Evolutionary conservation across 2,113 vertebrate genomes (phyloP).

Genomic region (Cnemophilus loriae): DNA sequence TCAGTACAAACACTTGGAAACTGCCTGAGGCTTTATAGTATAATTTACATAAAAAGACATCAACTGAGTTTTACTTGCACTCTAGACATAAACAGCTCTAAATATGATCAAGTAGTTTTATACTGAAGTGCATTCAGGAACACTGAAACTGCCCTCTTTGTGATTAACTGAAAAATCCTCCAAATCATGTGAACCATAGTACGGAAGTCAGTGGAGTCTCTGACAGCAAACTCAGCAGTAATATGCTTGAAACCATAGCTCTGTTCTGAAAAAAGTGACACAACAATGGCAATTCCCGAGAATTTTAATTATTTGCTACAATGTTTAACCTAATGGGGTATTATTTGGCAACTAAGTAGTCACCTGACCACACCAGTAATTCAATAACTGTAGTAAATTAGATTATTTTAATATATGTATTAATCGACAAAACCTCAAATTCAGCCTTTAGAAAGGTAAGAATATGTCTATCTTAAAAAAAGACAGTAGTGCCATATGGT

Average conservation of each 20-base stretch:
- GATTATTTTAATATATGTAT: not conserved
- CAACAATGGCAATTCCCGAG: not conserved
- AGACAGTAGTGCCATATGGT: not conserved
- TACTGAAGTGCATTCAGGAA: not conserved
- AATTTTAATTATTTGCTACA: not conserved
- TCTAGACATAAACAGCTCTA: not conserved
- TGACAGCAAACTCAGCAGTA: not conserved
- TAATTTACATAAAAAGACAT: not conserved
- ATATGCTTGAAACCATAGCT: not conserved
- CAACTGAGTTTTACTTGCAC: not conserved
- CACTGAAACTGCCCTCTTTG: not conserved
- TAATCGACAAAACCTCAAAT: not conserved
- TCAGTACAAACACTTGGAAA: not conserved
- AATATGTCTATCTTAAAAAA: not conserved
- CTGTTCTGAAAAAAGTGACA: not conserved
- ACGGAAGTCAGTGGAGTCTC: not conserved
- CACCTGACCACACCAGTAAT: not conserved
- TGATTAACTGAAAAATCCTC: not conserved
- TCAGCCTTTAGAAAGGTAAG: not conserved
- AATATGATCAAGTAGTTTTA: not conserved
- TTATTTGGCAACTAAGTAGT: not conserved
- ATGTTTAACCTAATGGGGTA: not conserved
- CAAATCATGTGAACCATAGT: not conserved
- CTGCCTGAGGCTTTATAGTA: not conserved
- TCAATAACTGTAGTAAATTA: not conserved